Base-by-base conservation (phyloP, 2,888 invertebrate species). In the Hetaerina titia region DNA sequence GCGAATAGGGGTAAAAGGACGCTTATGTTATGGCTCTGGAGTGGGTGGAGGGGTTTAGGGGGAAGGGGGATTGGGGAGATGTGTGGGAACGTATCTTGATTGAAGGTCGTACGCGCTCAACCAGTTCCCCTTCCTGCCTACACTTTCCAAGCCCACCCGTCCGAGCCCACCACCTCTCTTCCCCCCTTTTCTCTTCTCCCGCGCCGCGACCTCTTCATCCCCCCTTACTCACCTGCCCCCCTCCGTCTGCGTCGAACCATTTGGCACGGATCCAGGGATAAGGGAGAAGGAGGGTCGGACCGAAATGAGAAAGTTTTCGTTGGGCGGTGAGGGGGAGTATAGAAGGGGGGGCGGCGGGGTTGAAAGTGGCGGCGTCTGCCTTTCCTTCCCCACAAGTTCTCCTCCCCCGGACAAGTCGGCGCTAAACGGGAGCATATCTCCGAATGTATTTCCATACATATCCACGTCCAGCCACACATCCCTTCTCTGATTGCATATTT, bases 31-130 rank as follows among this genome's bases (percentile, higher is more conserved):
- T 81, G 81, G 31, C 31, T n/a, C 69, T 81, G 9, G 81, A 11
- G 25, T 31, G 81, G 81, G 69, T 69, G 69, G 15, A 22, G 69
- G 69, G 69, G 7, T 45, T 45, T 6, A n/a, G 69, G 69, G 69
- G 31, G 15, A 11, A 8, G 81, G 13, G 81, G 7, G 25, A 11
- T 7, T 19, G 81, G 31, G 4, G 81, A 4, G 81, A 15, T 15
- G 81, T 11, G 81, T 25, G 81, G 81, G 81, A 60, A 7, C 81
- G 13, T 81, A 81, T 81, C 81, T 81, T 81, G 81, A 81, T 81
- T 81, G 81, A 81, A 81, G 81, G 81, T 81, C 81, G 22, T 81
- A 81, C 81, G 81, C 25, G 81, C 7, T 31, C 81, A 31, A 81
- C 9, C 81, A 45, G 45, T 45, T 45, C 45, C 45, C 45, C 45